These are phyloP conservation scores for Rhagoletis zephyria DNA, from an alignment of 1,140 invertebrate genomes.

Conservation along the genomic window DNA sequence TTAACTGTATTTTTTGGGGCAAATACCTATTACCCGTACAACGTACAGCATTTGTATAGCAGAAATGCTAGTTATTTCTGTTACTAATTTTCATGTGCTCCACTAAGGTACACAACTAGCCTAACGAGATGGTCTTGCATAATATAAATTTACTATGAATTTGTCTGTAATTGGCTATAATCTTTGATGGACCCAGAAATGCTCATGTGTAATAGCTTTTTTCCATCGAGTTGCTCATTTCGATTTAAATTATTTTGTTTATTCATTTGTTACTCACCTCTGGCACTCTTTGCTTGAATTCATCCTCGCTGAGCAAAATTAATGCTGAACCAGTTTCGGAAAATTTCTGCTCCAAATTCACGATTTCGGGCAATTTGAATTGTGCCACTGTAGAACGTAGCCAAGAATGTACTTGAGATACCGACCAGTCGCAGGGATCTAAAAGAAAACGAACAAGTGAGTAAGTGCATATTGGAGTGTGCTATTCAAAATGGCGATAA, in stretches of 20 bases:
- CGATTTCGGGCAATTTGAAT: conserved; percentile 81
- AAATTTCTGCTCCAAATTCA: conserved; percentile 82
- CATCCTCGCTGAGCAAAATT: conserved; percentile 84
- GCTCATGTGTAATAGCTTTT: background rate
- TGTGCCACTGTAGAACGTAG: conserved; percentile 87
- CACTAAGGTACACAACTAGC: background rate
- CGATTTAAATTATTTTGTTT: background rate
- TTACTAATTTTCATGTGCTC: background rate
- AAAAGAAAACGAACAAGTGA: conserved; percentile 58
- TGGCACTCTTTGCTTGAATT: conserved; percentile 86
- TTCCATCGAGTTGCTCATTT: background rate
- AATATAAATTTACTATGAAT: background rate
- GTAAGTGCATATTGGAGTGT: too few species aligned
- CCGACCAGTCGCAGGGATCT: conserved; percentile 91
- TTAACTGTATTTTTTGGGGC: conserved; percentile 15
- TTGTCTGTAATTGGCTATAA: background rate
- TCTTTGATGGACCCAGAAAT: too few species aligned
- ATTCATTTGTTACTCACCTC: conserved; percentile 76
- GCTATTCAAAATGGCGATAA: too few species aligned
- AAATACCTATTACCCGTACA: background rate
- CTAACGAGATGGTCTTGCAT: background rate
- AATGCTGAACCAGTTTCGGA: conserved; percentile 81
- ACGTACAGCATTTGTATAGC: background rate
- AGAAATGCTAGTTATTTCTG: background rate
- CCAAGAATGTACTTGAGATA: conserved; percentile 88